Evolutionary conservation across 1,140 invertebrate species (phyloP).

Genomic region (Proales similis): DNA sequence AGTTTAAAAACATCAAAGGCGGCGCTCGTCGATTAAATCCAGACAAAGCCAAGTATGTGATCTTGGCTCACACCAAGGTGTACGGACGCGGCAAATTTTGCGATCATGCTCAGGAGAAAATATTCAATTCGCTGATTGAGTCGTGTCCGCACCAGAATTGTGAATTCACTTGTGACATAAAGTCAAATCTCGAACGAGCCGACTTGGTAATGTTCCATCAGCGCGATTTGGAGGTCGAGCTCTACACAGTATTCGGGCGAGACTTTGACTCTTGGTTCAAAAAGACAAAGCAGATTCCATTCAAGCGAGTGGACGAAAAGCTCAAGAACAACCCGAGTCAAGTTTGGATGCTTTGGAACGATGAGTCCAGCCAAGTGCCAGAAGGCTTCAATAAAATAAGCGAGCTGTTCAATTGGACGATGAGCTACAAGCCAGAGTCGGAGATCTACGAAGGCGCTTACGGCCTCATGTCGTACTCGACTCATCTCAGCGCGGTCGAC

Average conservation of each 20-base stretch:
- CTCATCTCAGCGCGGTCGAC: neutral
- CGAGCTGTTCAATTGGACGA: constrained; percentile 36
- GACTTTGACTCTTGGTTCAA: constrained; percentile 3
- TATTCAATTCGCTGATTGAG: constrained; percentile 22
- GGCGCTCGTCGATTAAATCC: too few species aligned
- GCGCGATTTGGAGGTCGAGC: constrained; percentile 23
- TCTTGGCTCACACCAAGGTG: constrained; percentile 33
- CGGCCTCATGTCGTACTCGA: neutral
- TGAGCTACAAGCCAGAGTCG: constrained; percentile 2
- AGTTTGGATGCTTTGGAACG: constrained; percentile 37
- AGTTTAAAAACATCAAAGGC: too few species aligned
- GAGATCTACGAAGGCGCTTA: constrained; percentile 29
- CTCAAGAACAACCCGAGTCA: constrained; percentile 27
- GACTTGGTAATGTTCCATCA: constrained; percentile 26
- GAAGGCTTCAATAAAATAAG: constrained; percentile 7
- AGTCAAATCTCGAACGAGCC: neutral
- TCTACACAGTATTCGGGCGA: neutral
- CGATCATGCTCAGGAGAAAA: neutral
- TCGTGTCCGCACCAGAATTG: constrained; percentile 20
- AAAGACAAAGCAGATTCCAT: constrained; percentile 11
- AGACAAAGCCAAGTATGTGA: constrained; percentile 19
- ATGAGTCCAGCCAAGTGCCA: constrained; percentile 8
- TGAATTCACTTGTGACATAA: constrained; percentile 34
- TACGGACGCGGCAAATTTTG: constrained; percentile 30
- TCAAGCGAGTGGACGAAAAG: neutral